Evolutionary conservation across 2,888 invertebrate species (phyloP), one percentile per base, ranked within the genome.

Genomic region (Sialis lutaria): DNA sequence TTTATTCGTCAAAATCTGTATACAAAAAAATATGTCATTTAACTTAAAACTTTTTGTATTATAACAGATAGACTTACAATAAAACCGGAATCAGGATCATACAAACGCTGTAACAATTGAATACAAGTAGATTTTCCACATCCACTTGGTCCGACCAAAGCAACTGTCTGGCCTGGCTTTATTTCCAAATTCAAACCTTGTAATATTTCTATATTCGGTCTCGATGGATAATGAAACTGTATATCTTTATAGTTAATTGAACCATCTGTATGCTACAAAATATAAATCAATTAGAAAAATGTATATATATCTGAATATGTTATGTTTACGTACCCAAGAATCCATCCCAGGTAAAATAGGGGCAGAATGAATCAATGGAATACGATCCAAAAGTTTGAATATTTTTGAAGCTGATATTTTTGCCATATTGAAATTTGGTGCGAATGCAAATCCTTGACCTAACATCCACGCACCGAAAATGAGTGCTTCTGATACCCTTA

Each of bases 41-140:
- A 22, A 22, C 22, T 22, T 4, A 22, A 22, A 22, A 22, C 22
- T 22, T 22, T 22, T 22, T 22, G 4, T 22, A 22, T 22, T 22
- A 22, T 22, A 22, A 22, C 22, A 4, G 2, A 22, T 34, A 4
- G 50, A 63, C 70, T 60, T 55, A 63, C 73, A 60, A 70, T 74
- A 40, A 56, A 63, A 1, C 82, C 82, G 0, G 68, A 73, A 35
- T 71, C 74, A 45, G 87, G 82, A 60, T 88, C 87, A 57, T 90
- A 90, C 47, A 86, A 74, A 44, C 89, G 66, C 59, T 87, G 79
- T 53, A 90, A 64, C 33, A 90, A 65, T 55, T 88, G 86, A 49
- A 87, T 76, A 46, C 82, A 79, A 0, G 87, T 88, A 2, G 85
- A 85, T 62, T 88, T 88, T 22, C 87, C 87, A 55, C 85, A 86